Evolutionary conservation across 2,888 invertebrate species (phyloP), one percentile per base, ranked within the genome.

Genomic region (Hirtodrosophila histrioides): DNA sequence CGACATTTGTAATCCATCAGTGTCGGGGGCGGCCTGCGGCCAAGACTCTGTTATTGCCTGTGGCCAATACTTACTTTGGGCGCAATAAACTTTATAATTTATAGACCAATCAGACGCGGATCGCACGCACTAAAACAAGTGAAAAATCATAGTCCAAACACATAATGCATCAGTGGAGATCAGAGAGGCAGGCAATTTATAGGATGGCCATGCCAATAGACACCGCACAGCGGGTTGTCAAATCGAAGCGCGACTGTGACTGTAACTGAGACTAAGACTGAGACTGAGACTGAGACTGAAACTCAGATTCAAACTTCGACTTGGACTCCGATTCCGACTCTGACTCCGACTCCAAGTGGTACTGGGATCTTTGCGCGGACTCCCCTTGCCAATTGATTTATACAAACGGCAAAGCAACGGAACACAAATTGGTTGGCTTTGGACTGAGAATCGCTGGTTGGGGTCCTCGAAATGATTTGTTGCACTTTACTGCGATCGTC

Each of bases 221-320:
- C 82, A 81, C 70, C 67, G 79, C 89, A 74, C 89, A 89, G 89
- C 89, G 85, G 88, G 89, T 80, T 85, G 87, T 88, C 90, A 84
- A 82, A 85, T 87, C 80, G 79, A 62, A 69, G 50, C 73, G 64
- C 62, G 60, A 60, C 58, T 44, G 57, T 37, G 11, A 10, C 51
- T 24, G 48, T 11, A 9, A 35, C 53, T 68, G 61, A 44, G 39
- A 49, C 69, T 66, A 40, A 31, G 56, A 43, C 61, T 45, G 55
- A 56, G 61, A 66, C 41, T 49, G 24, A 27, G 29, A 50, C 60
- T 65, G 44, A 36, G 23, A 50, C 60, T 65, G 44, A 36, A 11
- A 50, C 51, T 53, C 39, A 54, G 31, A 48, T 33, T 5, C 8
- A 23, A 29, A 51, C 48, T 44, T 40, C 49, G 39, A 51, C 48